A percentile compares a stretch with the other conserved stretches of the same genome.
These are phyloP conservation scores for Drosophila navojoa DNA, from an alignment of 1,140 invertebrate species.

Conservation along the genomic window DNA sequence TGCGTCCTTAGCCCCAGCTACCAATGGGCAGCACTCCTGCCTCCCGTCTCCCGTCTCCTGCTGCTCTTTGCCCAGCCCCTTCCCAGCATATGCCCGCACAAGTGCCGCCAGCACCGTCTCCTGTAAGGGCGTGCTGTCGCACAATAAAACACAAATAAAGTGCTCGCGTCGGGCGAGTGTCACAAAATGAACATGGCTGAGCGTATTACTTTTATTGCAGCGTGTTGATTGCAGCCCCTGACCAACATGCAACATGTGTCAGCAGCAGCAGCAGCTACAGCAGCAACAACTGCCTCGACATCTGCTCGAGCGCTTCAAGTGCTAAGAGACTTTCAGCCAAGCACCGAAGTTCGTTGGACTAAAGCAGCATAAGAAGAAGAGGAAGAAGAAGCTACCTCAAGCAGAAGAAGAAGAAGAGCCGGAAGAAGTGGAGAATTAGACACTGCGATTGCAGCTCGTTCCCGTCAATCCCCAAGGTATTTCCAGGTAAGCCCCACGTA, in stretches of 20 bases:
- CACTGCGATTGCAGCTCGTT: no score
- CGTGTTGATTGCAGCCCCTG: slow-evolving; percentile 17
- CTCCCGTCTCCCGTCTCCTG: neutral
- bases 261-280: slow-evolving; percentile 1
- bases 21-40: neutral
- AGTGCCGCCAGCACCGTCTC: neutral
- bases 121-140: neutral
- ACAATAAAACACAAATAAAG: slow-evolving; percentile 43
- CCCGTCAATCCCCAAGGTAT: no score
- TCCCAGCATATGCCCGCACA: neutral
- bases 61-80: no score
- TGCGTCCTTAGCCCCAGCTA: slow-evolving; percentile 5
- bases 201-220: slow-evolving; percentile 18
- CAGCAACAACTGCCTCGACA: neutral
- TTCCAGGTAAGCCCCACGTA: neutral
- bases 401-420: neutral
- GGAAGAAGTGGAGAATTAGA: neutral
- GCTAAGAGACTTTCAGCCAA: slow-evolving; percentile 45
- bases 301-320: slow-evolving; percentile 25
- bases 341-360: slow-evolving; percentile 47
- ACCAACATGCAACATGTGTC: slow-evolving; percentile 24
- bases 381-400: neutral
- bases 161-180: neutral
- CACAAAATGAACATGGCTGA: slow-evolving; percentile 17
- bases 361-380: neutral